These are phyloP conservation scores for Scolopax mira DNA, from an alignment of 2,113 vertebrate species.

Conservation along the genomic window DNA sequence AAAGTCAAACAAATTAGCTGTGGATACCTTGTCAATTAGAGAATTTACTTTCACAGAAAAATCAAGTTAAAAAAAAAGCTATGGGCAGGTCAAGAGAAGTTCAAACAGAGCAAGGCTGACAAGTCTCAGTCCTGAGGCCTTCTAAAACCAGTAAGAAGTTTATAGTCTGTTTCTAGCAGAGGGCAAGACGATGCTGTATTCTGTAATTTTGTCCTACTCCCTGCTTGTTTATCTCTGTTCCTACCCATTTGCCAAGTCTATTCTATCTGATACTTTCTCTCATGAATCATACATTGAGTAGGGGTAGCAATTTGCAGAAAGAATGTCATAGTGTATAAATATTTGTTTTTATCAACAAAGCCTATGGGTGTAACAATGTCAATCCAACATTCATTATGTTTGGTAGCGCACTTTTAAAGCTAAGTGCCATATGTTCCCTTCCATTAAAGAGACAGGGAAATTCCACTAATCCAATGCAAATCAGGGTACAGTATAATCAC, in stretches of 20 bases:
- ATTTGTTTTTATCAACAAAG: constrained; percentile 61
- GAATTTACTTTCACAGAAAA: neutral
- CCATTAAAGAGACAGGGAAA: constrained; percentile 23
- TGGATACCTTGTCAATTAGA: neutral
- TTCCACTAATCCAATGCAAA: constrained; percentile 35
- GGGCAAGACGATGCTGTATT: neutral
- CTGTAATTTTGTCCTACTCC: neutral
- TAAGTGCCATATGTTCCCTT: constrained; percentile 33
- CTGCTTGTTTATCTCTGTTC: constrained; percentile 13
- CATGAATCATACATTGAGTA: constrained; percentile 43
- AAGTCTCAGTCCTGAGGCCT: neutral
- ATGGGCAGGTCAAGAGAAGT: neutral
- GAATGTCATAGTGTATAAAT: constrained; percentile 43
- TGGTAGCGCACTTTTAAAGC: constrained; percentile 18
- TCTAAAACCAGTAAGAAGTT: neutral
- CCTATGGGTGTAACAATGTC: constrained; percentile 48
- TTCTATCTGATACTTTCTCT: constrained; percentile 32
- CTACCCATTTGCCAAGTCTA: constrained; percentile 7
- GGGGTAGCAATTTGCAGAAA: constrained; percentile 40
- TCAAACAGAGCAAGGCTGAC: neutral
- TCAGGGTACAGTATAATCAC: neutral
- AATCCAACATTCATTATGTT: constrained; percentile 31
- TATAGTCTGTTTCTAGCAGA: neutral
- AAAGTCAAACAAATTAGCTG: neutral
- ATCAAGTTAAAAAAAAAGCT: neutral